Percentiles rank a stretch among this genome's conserved stretches.
Conservation (phyloP, 2,888 invertebrate species). For the Andricus quercusramuli region DNA sequence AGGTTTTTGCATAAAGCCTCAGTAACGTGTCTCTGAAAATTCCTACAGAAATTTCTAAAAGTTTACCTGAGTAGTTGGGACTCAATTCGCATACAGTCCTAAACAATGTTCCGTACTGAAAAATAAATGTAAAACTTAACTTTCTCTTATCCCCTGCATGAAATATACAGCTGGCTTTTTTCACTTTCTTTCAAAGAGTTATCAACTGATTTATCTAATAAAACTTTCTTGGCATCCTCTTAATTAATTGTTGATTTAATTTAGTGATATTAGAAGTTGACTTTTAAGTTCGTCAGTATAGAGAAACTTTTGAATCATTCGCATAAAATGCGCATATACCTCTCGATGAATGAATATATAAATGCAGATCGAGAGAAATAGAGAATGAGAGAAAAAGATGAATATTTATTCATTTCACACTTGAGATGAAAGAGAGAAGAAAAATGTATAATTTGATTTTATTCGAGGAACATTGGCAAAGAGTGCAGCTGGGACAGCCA, state of each 20-base stretch:
- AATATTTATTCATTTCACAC: not conserved
- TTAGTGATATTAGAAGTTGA: not conserved
- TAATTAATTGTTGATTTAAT: not conserved
- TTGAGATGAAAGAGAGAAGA: conserved; percentile 4
- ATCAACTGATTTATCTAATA: no score
- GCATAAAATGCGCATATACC: not conserved
- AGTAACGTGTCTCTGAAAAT: no score
- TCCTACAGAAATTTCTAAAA: no score
- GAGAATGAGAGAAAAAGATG: not conserved
- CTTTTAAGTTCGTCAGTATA: not conserved
- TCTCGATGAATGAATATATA: not conserved
- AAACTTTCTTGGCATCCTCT: not conserved
- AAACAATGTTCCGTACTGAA: no score
- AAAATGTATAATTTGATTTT: not conserved
- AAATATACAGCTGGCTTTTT: no score
- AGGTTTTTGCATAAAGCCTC: no score
- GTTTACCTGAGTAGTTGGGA: no score
- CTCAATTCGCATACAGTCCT: no score
- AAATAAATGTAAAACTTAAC: no score
- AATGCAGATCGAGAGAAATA: not conserved
- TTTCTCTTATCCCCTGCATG: no score
- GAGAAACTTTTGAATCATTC: not conserved
- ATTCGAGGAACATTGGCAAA: conserved; percentile 25
- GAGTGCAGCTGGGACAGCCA: conserved; percentile 15
- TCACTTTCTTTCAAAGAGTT: no score